These are phyloP conservation scores for Paedocypris sp. DNA, from an alignment of 2,113 vertebrate species.

Conservation along the genomic window DNA sequence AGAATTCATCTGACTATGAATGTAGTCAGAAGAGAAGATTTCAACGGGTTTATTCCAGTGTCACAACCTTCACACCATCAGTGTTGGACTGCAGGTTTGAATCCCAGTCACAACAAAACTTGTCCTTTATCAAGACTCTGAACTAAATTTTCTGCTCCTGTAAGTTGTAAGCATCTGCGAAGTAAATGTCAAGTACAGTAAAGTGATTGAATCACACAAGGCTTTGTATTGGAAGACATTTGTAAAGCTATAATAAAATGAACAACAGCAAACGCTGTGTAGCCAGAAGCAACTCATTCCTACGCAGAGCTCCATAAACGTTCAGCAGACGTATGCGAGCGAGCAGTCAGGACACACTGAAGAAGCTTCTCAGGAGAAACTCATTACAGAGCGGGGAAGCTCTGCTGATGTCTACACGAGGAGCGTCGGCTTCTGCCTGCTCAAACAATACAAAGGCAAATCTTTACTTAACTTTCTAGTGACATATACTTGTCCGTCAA, in stretches of 20 bases:
- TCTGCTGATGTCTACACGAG: slow-evolving; percentile 23
- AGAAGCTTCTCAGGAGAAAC: slow-evolving; percentile 23
- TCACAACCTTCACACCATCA: too few relatives aligned
- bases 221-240: too few relatives aligned
- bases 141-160: too few relatives aligned
- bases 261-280: too few relatives aligned
- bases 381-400: slow-evolving; percentile 29
- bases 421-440: slow-evolving; percentile 9
- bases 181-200: background rate
- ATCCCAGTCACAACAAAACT: too few relatives aligned
- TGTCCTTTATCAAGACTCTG: too few relatives aligned
- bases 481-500: background rate
- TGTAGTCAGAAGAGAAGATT: too few relatives aligned
- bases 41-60: too few relatives aligned
- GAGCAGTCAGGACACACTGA: slow-evolving; percentile 22
- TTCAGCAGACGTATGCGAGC: slow-evolving; percentile 27
- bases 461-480: slow-evolving; percentile 7
- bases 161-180: background rate
- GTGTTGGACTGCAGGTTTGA: too few relatives aligned
- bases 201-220: slow-evolving; percentile 3
- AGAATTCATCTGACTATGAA: too few relatives aligned
- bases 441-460: background rate
- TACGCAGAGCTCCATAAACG: slow-evolving; percentile 27
- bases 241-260: too few relatives aligned
- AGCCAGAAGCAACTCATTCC: slow-evolving; percentile 24